These are phyloP conservation scores for Trinectes maculatus DNA, from an alignment of 2,113 vertebrate genomes.

Conservation along the genomic window DNA sequence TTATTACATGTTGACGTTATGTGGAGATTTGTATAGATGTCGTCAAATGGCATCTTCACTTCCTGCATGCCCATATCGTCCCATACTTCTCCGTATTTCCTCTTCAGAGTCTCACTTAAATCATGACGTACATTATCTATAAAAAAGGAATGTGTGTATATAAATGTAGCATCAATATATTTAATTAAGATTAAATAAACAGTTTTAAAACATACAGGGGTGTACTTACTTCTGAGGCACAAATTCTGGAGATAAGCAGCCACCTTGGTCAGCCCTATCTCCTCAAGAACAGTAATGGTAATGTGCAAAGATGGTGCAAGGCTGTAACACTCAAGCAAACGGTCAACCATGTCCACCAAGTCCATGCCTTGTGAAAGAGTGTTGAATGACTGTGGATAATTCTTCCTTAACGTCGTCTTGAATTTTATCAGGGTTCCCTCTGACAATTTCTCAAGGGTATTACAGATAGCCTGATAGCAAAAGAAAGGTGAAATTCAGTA, in stretches of 20 bases:
- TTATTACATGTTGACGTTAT: constrained; percentile 52
- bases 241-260: constrained; percentile 43
- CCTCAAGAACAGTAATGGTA: constrained; percentile 57
- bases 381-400: constrained; percentile 70
- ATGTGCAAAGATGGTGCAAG: constrained; percentile 68
- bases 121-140: constrained; percentile 77
- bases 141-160: constrained; percentile 9
- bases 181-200: not conserved
- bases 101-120: constrained; percentile 63
- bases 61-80: constrained; percentile 43
- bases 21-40: constrained; percentile 61
- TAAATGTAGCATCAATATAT: not conserved
- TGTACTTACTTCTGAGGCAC: constrained; percentile 69
- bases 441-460: constrained; percentile 57
- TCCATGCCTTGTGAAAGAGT: constrained; percentile 59
- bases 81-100: constrained; percentile 51
- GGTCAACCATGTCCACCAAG: constrained; percentile 74
- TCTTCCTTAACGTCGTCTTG: constrained; percentile 65
- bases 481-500: constrained; percentile 3
- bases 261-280: constrained; percentile 43
- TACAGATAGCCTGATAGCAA: constrained; percentile 65
- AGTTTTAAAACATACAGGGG: not conserved
- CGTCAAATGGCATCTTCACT: constrained; percentile 47
- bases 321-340: constrained; percentile 68
- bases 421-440: constrained; percentile 30